Evolutionary conservation across 2,113 vertebrate species (phyloP).

Genomic region (Eupsittula cactorum): DNA sequence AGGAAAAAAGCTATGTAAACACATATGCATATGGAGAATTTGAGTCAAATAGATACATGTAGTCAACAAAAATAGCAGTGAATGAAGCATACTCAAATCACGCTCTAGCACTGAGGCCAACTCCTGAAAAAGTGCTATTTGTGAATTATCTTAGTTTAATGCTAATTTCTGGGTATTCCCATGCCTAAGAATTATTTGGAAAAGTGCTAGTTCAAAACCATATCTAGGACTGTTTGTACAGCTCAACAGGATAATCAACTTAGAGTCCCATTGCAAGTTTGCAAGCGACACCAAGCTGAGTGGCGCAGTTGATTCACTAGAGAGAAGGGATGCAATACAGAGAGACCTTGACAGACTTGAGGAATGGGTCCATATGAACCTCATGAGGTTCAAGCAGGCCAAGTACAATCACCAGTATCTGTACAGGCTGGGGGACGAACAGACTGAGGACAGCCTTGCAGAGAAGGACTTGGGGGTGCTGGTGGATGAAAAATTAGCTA

Average conservation of each 20-base stretch:
- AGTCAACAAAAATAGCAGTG: not conserved
- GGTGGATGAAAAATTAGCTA: not conserved
- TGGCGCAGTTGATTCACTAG: no score
- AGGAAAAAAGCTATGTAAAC: not conserved
- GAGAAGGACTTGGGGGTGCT: not conserved
- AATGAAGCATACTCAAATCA: not conserved
- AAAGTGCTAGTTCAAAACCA: not conserved
- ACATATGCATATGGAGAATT: not conserved
- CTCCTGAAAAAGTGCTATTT: not conserved
- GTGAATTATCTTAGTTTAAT: not conserved
- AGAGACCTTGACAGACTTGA: not conserved
- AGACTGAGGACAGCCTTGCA: not conserved
- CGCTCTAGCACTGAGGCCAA: not conserved
- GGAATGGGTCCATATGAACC: not conserved
- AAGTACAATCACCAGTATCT: not conserved
- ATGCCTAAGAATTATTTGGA: not conserved
- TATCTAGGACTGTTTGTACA: not conserved
- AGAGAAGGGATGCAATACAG: not conserved
- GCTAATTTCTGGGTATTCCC: not conserved
- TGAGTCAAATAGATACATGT: not conserved
- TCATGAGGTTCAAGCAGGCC: not conserved
- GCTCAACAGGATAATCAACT: not conserved
- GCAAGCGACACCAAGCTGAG: not conserved
- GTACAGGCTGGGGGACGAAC: fast-evolving
- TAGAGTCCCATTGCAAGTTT: not conserved